Evolutionary conservation across 2,888 invertebrate species (phyloP).

Genomic region (Autographa gamma): DNA sequence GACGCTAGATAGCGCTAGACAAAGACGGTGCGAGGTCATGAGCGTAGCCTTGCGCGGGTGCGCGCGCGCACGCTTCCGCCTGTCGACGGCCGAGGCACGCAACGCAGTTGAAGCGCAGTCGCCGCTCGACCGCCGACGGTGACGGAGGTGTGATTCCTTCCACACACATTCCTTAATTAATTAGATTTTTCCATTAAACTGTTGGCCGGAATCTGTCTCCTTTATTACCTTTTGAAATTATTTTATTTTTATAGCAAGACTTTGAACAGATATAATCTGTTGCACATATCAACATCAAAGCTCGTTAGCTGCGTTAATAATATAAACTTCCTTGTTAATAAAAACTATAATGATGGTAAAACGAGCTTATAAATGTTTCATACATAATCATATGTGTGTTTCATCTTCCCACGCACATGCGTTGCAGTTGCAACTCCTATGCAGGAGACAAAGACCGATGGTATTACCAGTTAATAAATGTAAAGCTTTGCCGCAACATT

Average conservation of each 20-base stretch:
- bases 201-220: slow-evolving; percentile 12
- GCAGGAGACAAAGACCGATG: slow-evolving; percentile 49
- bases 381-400: slow-evolving; percentile 62
- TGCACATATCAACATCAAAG: slow-evolving; percentile 12
- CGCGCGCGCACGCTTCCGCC: slow-evolving; percentile 85
- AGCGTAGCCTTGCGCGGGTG: slow-evolving; percentile 88
- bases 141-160: slow-evolving; percentile 58
- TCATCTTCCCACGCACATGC: slow-evolving; percentile 69
- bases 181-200: slow-evolving; percentile 16
- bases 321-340: slow-evolving; percentile 61
- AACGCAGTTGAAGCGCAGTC: slow-evolving; percentile 68
- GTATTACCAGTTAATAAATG: slow-evolving; percentile 37
- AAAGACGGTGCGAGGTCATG: slow-evolving; percentile 88
- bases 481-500: slow-evolving; percentile 27
- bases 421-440: slow-evolving; percentile 33
- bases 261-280: slow-evolving; percentile 23
- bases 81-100: slow-evolving; percentile 73
- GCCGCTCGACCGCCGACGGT: slow-evolving; percentile 66
- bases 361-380: slow-evolving; percentile 65
- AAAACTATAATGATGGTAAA: slow-evolving; percentile 57
- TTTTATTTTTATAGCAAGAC: slow-evolving; percentile 29
- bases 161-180: slow-evolving; percentile 7
- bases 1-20: slow-evolving; percentile 88
- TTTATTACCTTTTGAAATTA: background rate
- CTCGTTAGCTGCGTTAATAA: slow-evolving; percentile 43